Base-by-base conservation (phyloP, 2,113 vertebrate species). In the Hemibagrus wyckioides region DNA sequence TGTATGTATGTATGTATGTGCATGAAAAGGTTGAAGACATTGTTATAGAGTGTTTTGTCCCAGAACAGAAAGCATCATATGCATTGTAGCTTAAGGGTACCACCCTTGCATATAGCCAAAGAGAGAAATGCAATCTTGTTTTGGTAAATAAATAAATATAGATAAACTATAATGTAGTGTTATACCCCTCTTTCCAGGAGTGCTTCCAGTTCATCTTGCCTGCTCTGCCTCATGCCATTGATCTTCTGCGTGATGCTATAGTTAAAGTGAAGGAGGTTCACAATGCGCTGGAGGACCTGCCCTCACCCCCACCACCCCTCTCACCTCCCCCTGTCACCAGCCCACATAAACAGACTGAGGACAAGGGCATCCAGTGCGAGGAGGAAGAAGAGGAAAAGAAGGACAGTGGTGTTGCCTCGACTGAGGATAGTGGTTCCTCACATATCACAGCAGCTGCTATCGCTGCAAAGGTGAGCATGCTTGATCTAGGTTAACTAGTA, bases 141-240 rank as follows among this genome's bases (percentile, higher is more conserved):
- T 17, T 30, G 48, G 14, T 71, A 71, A 23, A 50, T 50, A 44
- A 44, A 77, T 50, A 77, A 30, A 50, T 14, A 28, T 25, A 50
- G 30, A 30, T 19, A 15, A 56, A 36, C 9, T 80, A 80, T 52
- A 54, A 7, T 77, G 71, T 48, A 28, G 21, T 75, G 67, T 83
- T 28, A 76, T n/a, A 14, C 41, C 30, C 11, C 7, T 54, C 3
- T 83, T 59, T 90, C 82, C 92, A 99, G 98, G 98, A 99, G 97
- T 99, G 98, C 94, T 99, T 99, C 95, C 98, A 99, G 94, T 99
- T 99, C 94, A 98, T 99, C 95, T 95, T 99, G 94, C 98, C 98
- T 87, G 98, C 98, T 91, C 96, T 99, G 95, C 98, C 98, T 92
- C 98, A 99, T 0, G 98, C 98, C 94, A 97, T 99, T 83, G 98